phyloP scores from a whole-genome alignment of 2,888 invertebrate species.

The Thymelicus acteon region DNA sequence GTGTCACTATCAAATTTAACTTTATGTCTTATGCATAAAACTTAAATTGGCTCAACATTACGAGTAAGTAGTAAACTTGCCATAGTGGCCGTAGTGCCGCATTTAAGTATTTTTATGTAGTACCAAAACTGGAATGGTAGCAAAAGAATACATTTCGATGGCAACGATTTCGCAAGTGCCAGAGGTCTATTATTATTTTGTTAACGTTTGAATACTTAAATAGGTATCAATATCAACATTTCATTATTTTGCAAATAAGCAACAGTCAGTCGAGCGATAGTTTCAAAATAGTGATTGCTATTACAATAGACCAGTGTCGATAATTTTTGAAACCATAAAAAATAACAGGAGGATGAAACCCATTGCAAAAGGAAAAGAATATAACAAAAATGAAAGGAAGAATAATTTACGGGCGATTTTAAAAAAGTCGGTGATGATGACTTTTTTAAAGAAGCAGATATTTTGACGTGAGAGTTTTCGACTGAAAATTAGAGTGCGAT shows the following conservation, averaged over 20 bases:
- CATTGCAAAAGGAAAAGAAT: no score
- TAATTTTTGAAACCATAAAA: no score
- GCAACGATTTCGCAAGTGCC: slow-evolving; percentile 5
- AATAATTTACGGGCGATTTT: no score
- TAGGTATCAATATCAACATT: neutral
- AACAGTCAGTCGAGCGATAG: neutral
- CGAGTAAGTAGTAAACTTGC: neutral
- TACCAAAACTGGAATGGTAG: slow-evolving; percentile 6
- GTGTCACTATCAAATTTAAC: neutral
- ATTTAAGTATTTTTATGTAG: slow-evolving; percentile 11
- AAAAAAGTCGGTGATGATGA: no score
- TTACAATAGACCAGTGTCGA: no score
- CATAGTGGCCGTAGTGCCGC: neutral
- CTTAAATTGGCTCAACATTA: neutral
- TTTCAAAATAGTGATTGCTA: neutral
- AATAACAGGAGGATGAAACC: no score
- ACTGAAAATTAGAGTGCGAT: no score
- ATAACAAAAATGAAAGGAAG: no score
- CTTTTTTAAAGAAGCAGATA: no score
- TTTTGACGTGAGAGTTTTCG: no score
- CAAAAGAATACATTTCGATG: neutral
- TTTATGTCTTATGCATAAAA: neutral
- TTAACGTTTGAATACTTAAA: neutral
- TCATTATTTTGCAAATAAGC: neutral
- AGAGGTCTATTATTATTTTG: slow-evolving; percentile 2